Percentiles rank a stretch among this genome's conserved stretches.
phyloP scores from a whole-genome alignment of 2,888 invertebrate species.

The Eremobia ochroleuca region DNA sequence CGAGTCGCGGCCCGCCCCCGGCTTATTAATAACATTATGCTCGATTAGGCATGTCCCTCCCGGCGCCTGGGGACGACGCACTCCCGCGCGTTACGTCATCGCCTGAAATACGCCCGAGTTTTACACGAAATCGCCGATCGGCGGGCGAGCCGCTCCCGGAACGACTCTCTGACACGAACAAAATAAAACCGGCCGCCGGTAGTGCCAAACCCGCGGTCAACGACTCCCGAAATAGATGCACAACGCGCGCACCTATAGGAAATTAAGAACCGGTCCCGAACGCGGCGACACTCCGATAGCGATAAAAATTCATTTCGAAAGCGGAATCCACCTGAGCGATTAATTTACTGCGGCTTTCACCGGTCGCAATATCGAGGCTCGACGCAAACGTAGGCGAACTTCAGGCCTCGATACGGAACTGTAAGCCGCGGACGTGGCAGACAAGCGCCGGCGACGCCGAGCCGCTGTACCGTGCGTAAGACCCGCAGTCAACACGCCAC shows the following conservation, averaged over 20 bases:
- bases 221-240: constrained; percentile 90
- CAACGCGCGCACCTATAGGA: constrained; percentile 85
- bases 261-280: constrained; percentile 87
- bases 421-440: constrained; percentile 36
- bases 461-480: background rate
- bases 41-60: constrained; percentile 78
- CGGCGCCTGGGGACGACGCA: constrained; percentile 77
- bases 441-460: constrained; percentile 36
- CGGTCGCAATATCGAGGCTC: constrained; percentile 73
- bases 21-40: constrained; percentile 83
- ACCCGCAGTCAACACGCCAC: background rate
- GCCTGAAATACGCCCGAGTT: constrained; percentile 81
- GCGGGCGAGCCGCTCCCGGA: constrained; percentile 73
- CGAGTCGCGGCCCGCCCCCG: constrained; percentile 78
- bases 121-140: constrained; percentile 70
- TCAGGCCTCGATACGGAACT: constrained; percentile 42
- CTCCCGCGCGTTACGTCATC: constrained; percentile 79
- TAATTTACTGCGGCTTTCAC: constrained; percentile 86
- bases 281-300: constrained; percentile 81
- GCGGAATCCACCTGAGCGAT: constrained; percentile 87
- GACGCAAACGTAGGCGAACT: constrained; percentile 59
- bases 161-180: constrained; percentile 73
- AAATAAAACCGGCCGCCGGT: constrained; percentile 78
- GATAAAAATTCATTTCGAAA: constrained; percentile 89
- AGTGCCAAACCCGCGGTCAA: constrained; percentile 88